phyloP scores from a whole-genome alignment of 2,797 vertebrate genomes.

The Gallinago nigripennis region DNA sequence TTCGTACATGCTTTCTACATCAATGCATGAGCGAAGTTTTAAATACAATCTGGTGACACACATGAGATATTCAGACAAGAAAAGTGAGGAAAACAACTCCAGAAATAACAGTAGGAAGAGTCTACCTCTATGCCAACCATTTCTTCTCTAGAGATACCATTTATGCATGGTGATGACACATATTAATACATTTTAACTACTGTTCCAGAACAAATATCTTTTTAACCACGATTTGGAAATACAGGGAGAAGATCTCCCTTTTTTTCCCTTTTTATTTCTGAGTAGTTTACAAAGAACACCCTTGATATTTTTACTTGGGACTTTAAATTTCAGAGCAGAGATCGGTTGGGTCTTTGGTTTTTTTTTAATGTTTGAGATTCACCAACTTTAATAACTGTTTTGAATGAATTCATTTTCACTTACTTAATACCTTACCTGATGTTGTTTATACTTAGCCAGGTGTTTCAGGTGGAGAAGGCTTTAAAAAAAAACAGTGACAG shows the following conservation, averaged over 20 bases:
- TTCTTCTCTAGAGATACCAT: neutral
- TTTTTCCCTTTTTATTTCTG: neutral
- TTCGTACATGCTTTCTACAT: neutral
- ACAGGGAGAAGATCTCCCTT: neutral
- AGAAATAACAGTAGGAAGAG: neutral
- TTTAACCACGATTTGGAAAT: neutral
- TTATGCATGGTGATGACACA: neutral
- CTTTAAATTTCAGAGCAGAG: neutral
- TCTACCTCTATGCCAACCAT: neutral
- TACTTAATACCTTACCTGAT: neutral
- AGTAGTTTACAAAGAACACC: neutral
- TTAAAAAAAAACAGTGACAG: neutral
- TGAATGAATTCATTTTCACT: neutral
- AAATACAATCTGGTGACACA: neutral
- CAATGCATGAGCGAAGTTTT: neutral
- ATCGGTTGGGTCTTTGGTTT: neutral
- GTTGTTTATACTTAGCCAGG: neutral
- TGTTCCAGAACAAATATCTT: neutral
- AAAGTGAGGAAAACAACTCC: neutral
- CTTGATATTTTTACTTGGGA: neutral
- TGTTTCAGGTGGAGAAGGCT: neutral
- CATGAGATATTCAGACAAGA: neutral
- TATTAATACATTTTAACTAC: neutral
- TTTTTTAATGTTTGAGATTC: neutral
- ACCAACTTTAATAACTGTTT: neutral